These are phyloP conservation scores for Aplocera efformata DNA, from an alignment of 2,888 invertebrate genomes.

Conservation along the genomic window DNA sequence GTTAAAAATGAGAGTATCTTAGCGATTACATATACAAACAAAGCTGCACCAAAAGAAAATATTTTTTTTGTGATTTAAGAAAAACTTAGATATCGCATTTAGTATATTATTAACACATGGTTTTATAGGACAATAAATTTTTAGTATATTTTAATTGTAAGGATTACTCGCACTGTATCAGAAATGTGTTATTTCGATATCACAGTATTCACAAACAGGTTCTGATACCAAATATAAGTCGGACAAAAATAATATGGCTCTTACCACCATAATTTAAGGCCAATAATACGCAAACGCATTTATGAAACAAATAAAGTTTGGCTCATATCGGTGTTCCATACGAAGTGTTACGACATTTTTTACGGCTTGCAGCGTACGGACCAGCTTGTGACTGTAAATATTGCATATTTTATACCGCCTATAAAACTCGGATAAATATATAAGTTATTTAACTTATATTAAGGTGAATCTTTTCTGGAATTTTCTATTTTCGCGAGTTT, in stretches of 20 bases:
- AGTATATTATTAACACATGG: too few species aligned
- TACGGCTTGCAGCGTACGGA: constrained; percentile 24
- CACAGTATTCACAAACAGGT: constrained; percentile 43
- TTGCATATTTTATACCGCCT: constrained; percentile 24
- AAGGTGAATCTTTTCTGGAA: not conserved
- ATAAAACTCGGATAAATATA: constrained; percentile 16
- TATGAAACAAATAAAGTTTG: constrained; percentile 26
- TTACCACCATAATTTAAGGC: constrained; percentile 21
- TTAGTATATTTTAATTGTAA: too few species aligned
- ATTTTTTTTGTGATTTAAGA: too few species aligned
- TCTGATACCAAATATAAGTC: constrained; percentile 23
- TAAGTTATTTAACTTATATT: too few species aligned
- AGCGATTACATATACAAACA: too few species aligned
- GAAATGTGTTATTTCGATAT: constrained; percentile 43
- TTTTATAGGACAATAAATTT: too few species aligned
- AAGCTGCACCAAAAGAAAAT: too few species aligned
- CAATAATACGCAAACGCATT: constrained; percentile 27
- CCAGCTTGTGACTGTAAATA: constrained; percentile 23
- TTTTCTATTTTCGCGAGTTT: not conserved
- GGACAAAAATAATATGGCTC: constrained; percentile 21
- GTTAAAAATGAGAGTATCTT: too few species aligned
- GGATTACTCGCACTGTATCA: not conserved
- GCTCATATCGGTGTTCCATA: constrained; percentile 20
- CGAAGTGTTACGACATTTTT: constrained; percentile 27
- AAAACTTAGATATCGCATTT: too few species aligned